phyloP scores from a whole-genome alignment of 2,888 invertebrate genomes.

The Parthenolecanium corni region DNA sequence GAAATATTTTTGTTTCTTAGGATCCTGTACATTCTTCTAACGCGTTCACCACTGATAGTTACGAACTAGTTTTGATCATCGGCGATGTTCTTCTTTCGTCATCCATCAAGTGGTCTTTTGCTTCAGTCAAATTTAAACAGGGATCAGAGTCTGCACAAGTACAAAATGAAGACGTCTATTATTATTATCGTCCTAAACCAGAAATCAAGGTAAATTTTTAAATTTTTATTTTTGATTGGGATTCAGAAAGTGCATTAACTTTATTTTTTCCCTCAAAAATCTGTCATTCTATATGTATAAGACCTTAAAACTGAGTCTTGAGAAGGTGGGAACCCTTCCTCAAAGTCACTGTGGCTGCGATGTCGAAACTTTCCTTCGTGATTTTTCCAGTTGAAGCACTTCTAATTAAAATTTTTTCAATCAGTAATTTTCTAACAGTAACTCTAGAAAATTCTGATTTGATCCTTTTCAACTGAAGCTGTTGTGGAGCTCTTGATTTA shows the following conservation, averaged over 20 bases:
- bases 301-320: neutral
- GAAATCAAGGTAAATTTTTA: slow-evolving; percentile 53
- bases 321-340: too few species aligned
- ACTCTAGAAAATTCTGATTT: neutral
- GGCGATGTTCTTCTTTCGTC: slow-evolving; percentile 86
- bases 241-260: too few species aligned
- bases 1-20: too few species aligned
- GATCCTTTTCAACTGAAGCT: neutral
- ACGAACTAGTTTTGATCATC: slow-evolving; percentile 69
- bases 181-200: slow-evolving; percentile 44
- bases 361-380: too few species aligned
- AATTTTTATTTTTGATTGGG: too few species aligned
- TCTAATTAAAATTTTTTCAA: too few species aligned
- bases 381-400: too few species aligned
- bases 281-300: neutral
- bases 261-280: neutral
- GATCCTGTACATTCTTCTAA: slow-evolving; percentile 26
- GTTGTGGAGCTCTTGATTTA: too few species aligned
- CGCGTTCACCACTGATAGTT: slow-evolving; percentile 70
- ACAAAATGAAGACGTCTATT: slow-evolving; percentile 23
- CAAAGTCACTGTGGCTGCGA: too few species aligned
- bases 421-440: too few species aligned
- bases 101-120: slow-evolving; percentile 77
- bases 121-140: slow-evolving; percentile 64
- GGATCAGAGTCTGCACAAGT: slow-evolving; percentile 39